phyloP scores from a whole-genome alignment of 2,888 invertebrate species.

The Drosophila mettleri region DNA sequence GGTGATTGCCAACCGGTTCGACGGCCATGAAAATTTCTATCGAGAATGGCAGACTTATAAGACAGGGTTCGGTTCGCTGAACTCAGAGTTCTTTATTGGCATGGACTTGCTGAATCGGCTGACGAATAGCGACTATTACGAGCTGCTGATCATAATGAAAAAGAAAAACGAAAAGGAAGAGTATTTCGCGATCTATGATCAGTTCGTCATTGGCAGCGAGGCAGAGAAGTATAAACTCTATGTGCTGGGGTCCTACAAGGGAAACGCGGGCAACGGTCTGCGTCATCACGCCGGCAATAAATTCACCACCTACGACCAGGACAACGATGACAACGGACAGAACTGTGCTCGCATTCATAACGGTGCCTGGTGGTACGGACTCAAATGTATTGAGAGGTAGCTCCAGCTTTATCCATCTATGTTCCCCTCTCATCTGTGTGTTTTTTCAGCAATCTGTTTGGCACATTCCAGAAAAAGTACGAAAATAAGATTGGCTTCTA shows the following conservation, averaged over 20 bases:
- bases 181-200: slow-evolving; percentile 59
- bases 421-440: not conserved
- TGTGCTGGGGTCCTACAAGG: slow-evolving; percentile 52
- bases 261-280: slow-evolving; percentile 64
- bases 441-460: slow-evolving; percentile 60
- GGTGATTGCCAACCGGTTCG: slow-evolving; percentile 59
- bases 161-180: slow-evolving; percentile 39
- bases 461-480: slow-evolving; percentile 51
- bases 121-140: slow-evolving; percentile 44
- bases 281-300: slow-evolving; percentile 64
- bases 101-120: slow-evolving; percentile 60
- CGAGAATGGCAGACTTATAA: slow-evolving; percentile 60
- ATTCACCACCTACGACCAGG: slow-evolving; percentile 70
- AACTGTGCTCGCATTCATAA: slow-evolving; percentile 65
- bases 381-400: slow-evolving; percentile 60
- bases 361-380: slow-evolving; percentile 72
- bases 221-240: slow-evolving; percentile 57
- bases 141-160: slow-evolving; percentile 52
- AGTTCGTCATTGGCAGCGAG: slow-evolving; percentile 61
- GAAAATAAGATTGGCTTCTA: slow-evolving; percentile 48
- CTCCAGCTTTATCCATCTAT: not conserved
- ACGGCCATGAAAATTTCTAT: slow-evolving; percentile 59
- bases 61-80: slow-evolving; percentile 57
- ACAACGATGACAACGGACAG: slow-evolving; percentile 68
- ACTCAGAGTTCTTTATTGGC: slow-evolving; percentile 67